Evolutionary conservation across 2,113 vertebrate genomes (phyloP).

Genomic region (Alethe diademata): DNA sequence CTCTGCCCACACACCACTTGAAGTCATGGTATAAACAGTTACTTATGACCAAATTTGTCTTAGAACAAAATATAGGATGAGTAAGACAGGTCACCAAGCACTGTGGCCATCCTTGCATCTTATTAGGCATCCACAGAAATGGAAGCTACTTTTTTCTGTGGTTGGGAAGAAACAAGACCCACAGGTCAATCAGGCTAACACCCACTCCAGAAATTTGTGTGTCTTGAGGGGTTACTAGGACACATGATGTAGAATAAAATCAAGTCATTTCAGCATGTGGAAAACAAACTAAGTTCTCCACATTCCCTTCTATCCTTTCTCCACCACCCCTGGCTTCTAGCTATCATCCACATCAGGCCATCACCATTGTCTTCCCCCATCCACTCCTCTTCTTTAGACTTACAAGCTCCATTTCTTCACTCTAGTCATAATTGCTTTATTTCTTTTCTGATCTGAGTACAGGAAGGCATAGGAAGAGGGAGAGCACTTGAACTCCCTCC

Average conservation of each 20-base stretch:
- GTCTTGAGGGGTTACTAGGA: not conserved
- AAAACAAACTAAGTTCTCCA: not conserved
- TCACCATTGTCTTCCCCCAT: not conserved
- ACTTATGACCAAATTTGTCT: not conserved
- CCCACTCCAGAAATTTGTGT: not conserved
- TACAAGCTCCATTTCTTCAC: not conserved
- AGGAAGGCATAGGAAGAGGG: not conserved
- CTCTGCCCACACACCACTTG: not conserved
- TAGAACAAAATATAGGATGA: not conserved
- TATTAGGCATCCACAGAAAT: not conserved
- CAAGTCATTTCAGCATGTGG: not conserved
- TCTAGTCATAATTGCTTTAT: not conserved
- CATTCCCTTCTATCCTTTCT: not conserved
- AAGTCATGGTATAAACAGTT: not conserved
- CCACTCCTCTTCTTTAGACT: not conserved
- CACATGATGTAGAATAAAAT: rapidly evolving
- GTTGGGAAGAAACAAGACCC: not conserved
- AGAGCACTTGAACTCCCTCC: not conserved
- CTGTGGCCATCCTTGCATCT: not conserved
- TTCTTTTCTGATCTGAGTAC: not conserved
- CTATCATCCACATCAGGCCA: not conserved
- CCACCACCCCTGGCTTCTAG: not conserved
- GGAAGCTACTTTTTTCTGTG: not conserved
- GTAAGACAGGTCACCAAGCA: not conserved
- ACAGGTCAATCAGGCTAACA: not conserved